Evolutionary conservation across 1,140 invertebrate species (phyloP).

Genomic region (Venustaconcha ellipsiformis): DNA sequence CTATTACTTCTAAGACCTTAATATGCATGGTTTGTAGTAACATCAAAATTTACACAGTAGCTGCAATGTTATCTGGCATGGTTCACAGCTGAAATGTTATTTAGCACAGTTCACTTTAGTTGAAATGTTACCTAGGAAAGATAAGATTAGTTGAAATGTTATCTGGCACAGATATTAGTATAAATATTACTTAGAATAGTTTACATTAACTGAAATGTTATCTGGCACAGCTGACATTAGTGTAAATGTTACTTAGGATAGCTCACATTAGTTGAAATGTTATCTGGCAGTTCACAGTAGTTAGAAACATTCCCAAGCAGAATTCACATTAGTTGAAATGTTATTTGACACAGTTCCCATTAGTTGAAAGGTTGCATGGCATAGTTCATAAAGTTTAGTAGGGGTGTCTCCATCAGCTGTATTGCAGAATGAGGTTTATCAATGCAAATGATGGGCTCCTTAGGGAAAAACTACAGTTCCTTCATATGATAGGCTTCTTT

Average conservation of each 20-base stretch:
- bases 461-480: conserved; percentile 99
- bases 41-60: conserved; percentile 68
- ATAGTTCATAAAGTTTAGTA: conserved; percentile 97
- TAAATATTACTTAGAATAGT: conserved; percentile 64
- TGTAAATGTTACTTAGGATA: conserved; percentile 64
- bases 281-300: conserved; percentile 92
- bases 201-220: conserved; percentile 62
- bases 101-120: too few species aligned
- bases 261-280: conserved; percentile 18
- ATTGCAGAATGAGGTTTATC: conserved; percentile 97
- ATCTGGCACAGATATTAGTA: conserved; percentile 89
- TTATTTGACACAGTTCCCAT: conserved; percentile 67
- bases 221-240: conserved; percentile 92
- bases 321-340: conserved; percentile 97
- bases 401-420: conserved; percentile 96
- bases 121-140: not conserved
- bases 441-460: conserved; percentile 91
- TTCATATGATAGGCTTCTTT: conserved; percentile 93
- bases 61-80: conserved; percentile 86
- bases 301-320: conserved; percentile 88
- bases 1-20: too few species aligned
- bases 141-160: conserved; percentile 37
- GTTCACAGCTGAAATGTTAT: conserved; percentile 95
- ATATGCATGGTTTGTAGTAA: too few species aligned
- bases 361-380: conserved; percentile 80